Conservation (phyloP, 2,113 vertebrate genomes). For the Chamaetylas fuelleborni region DNA sequence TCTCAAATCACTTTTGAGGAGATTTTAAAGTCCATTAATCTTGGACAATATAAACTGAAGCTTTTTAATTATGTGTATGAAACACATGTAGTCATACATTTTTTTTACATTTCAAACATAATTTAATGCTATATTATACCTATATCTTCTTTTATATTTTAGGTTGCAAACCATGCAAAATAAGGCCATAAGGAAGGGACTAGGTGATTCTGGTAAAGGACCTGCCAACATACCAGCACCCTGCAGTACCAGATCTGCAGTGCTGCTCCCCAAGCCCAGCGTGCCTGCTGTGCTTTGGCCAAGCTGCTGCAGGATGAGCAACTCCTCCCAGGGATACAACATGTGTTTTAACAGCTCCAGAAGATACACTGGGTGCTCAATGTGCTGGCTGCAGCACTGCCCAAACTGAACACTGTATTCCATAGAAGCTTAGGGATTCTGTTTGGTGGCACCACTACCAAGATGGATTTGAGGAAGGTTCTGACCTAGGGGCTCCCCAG, state of each 20-base stretch:
- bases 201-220: background rate
- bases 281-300: background rate
- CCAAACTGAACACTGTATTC: background rate
- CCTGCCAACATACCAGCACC: background rate
- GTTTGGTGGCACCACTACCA: background rate
- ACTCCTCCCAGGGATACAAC: background rate
- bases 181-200: background rate
- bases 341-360: background rate
- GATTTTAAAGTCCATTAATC: background rate
- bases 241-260: background rate
- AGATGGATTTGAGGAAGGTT: background rate
- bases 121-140: background rate
- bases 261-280: background rate
- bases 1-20: background rate
- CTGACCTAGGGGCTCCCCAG: background rate
- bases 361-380: background rate
- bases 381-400: accelerated
- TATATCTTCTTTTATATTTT: background rate
- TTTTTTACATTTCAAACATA: background rate
- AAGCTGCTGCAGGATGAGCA: background rate
- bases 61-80: background rate
- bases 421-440: background rate
- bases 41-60: background rate
- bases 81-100: background rate
- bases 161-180: background rate